Conservation (phyloP, 2,797 vertebrate genomes). For the Liasis olivaceus region DNA sequence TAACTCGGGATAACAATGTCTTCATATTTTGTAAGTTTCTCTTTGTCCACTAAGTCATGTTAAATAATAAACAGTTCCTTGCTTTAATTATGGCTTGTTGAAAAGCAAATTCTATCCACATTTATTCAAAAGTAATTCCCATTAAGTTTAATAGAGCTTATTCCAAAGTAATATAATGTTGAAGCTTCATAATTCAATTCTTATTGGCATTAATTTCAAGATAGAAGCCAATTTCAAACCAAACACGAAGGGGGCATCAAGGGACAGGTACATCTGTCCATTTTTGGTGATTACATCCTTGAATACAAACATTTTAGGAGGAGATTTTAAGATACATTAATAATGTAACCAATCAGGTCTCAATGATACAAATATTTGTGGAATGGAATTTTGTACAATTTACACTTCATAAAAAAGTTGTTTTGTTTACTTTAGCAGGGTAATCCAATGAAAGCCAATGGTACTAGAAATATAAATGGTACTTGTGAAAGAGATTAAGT, state of each 20-base stretch:
- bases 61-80: neutral
- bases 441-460: neutral
- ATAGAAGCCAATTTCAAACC: neutral
- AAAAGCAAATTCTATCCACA: neutral
- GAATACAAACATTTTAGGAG: neutral
- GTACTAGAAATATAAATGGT: neutral
- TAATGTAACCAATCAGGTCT: neutral
- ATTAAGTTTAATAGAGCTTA: neutral
- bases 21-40: neutral
- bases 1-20: neutral
- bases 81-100: neutral
- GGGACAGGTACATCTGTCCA: neutral
- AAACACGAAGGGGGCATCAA: neutral
- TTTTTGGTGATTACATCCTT: neutral
- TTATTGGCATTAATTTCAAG: neutral
- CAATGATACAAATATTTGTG: neutral
- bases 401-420: neutral
- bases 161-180: neutral
- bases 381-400: neutral
- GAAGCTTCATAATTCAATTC: neutral
- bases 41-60: neutral
- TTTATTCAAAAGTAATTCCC: neutral
- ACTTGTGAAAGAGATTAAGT: neutral
- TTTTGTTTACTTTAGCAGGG: neutral
- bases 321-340: neutral